Percentiles rank a stretch among this genome's conserved stretches.
phyloP scores from a whole-genome alignment of 2,888 invertebrate genomes.

The Coremacera marginata region DNA sequence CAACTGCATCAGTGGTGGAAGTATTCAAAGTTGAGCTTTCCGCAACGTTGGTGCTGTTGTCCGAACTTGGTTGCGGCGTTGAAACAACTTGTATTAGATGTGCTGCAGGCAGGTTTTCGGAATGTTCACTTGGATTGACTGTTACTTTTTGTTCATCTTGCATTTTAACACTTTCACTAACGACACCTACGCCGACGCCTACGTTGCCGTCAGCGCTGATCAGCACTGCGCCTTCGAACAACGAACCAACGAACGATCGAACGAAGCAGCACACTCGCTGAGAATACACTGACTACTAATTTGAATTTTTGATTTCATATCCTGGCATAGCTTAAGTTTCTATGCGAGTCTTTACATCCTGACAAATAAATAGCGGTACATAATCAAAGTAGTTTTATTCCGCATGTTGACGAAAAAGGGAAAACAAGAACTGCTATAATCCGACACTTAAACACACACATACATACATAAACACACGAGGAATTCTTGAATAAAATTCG shows the following conservation, averaged over 20 bases:
- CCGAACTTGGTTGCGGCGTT: background rate
- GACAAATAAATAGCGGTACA: background rate
- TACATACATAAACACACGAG: background rate
- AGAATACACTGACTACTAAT: slow-evolving; percentile 1
- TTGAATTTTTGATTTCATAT: background rate
- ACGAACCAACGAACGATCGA: background rate
- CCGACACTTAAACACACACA: background rate
- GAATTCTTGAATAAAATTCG: slow-evolving; percentile 33
- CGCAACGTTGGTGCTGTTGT: background rate
- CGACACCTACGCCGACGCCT: background rate
- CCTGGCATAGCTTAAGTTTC: background rate
- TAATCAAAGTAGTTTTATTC: slow-evolving; percentile 3
- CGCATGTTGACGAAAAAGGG: background rate
- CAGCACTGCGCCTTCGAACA: background rate
- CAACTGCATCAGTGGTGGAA: background rate
- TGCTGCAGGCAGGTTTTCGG: background rate
- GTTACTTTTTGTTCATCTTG: background rate
- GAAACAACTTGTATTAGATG: background rate
- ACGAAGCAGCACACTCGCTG: background rate
- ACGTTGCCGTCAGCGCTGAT: background rate
- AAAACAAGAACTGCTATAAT: background rate
- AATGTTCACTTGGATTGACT: background rate
- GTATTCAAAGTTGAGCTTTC: background rate
- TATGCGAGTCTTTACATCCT: background rate
- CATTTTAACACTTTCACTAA: background rate